Evolutionary conservation across 2,113 vertebrate genomes (phyloP).

Genomic region (Falcunculus frontatus): DNA sequence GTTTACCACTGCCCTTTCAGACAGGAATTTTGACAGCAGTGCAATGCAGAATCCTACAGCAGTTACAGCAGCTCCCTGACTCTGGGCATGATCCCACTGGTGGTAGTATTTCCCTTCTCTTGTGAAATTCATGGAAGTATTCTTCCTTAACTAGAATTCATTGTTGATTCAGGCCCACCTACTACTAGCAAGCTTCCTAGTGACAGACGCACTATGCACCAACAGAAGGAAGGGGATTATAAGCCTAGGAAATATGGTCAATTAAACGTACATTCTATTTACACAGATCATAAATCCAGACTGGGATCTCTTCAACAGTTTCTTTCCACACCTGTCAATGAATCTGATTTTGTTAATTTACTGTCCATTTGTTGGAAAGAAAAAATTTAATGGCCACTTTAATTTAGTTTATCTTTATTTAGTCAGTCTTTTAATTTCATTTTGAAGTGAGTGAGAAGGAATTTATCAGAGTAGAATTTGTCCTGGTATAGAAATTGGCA

Average conservation of each 20-base stretch:
- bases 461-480: neutral
- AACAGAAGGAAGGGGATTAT: conserved; percentile 1
- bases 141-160: neutral
- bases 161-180: neutral
- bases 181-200: neutral
- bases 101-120: neutral
- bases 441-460: neutral
- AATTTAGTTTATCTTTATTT: conserved; percentile 23
- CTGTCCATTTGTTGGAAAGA: neutral
- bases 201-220: neutral
- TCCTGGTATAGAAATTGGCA: neutral
- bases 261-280: neutral
- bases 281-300: conserved; percentile 3
- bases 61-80: neutral
- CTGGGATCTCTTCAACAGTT: neutral
- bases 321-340: conserved; percentile 2
- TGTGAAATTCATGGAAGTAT: neutral
- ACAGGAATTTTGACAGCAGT: neutral
- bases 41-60: neutral
- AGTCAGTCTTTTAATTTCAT: neutral
- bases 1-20: neutral
- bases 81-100: neutral
- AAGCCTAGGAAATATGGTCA: neutral
- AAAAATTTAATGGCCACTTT: neutral
- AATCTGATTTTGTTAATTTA: conserved; percentile 17